phyloP scores from a whole-genome alignment of 2,797 vertebrate genomes.

The Acropternis orthonyx region DNA sequence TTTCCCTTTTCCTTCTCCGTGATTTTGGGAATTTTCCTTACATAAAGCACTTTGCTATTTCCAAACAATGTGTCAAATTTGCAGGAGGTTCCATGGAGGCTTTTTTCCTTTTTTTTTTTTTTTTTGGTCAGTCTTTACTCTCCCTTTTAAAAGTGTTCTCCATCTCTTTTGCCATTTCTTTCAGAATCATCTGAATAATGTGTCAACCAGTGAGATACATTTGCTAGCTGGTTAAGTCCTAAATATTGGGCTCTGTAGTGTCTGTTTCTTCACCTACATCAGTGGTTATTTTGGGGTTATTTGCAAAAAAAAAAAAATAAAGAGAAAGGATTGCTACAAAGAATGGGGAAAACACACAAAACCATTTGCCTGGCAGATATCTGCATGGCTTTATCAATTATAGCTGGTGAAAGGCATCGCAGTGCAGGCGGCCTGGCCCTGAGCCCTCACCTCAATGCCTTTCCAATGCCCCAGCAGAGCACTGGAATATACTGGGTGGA shows the following conservation, averaged over 20 bases:
- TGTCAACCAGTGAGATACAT: not conserved
- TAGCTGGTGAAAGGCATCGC: not conserved
- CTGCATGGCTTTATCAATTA: not conserved
- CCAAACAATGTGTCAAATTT: not conserved
- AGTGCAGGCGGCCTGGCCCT: not conserved
- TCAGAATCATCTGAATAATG: slow-evolving; percentile 30
- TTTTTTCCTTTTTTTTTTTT: not conserved
- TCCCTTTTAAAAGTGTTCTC: slow-evolving; percentile 69
- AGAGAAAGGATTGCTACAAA: not conserved
- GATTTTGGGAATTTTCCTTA: not conserved
- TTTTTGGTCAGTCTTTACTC: slow-evolving; percentile 52
- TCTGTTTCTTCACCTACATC: not conserved
- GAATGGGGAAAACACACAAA: not conserved
- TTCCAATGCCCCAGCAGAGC: not conserved
- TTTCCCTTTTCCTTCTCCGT: not conserved
- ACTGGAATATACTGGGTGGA: not conserved
- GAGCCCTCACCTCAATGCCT: not conserved
- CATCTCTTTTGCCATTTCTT: slow-evolving; percentile 51
- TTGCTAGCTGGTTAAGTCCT: not conserved
- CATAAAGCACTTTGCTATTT: not conserved
- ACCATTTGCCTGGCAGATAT: not conserved
- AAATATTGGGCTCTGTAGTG: not conserved
- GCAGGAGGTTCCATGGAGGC: not conserved
- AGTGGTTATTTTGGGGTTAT: not conserved
- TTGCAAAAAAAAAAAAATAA: not conserved